Evolutionary conservation across 2,113 vertebrate species (phyloP).

Genomic region (Oryzias celebensis): DNA sequence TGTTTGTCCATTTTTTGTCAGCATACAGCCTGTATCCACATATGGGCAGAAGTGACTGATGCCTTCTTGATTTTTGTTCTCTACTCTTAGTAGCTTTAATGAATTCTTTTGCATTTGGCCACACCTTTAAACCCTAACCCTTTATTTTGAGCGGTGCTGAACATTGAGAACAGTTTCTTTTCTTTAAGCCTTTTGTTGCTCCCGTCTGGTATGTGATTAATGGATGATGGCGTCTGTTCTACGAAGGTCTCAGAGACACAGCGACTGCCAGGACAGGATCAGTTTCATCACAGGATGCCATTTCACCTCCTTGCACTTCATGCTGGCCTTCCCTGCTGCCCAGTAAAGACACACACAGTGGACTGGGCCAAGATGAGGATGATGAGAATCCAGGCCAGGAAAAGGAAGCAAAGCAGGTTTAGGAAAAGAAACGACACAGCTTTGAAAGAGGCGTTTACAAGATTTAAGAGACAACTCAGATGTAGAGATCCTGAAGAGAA

Average conservation of each 20-base stretch:
- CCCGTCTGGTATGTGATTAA: constrained; percentile 40
- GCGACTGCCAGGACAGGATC: constrained; percentile 21
- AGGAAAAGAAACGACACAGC: constrained; percentile 12
- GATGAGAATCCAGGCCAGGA: constrained; percentile 12
- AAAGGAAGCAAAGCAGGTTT: constrained; percentile 23
- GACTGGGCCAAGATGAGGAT: constrained; percentile 13
- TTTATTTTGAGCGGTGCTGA: background rate
- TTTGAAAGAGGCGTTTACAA: constrained; percentile 30
- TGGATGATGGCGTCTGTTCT: constrained; percentile 38
- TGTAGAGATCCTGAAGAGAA: background rate
- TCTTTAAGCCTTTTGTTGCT: constrained; percentile 25
- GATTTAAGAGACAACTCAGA: constrained; percentile 30
- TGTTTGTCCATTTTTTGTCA: too few species aligned
- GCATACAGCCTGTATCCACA: too few species aligned
- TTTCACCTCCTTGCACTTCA: constrained; percentile 33
- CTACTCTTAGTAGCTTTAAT: too few species aligned
- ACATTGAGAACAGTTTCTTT: background rate
- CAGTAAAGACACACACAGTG: constrained; percentile 3
- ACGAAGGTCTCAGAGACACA: constrained; percentile 28
- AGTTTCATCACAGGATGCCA: constrained; percentile 51
- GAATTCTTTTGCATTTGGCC: too few species aligned
- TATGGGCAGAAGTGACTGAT: too few species aligned
- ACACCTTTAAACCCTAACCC: background rate
- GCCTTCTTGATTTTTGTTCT: too few species aligned
- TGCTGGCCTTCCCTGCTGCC: constrained; percentile 37